phyloP scores from a whole-genome alignment of 2,113 vertebrate genomes.

The Macquaria ambigua region DNA sequence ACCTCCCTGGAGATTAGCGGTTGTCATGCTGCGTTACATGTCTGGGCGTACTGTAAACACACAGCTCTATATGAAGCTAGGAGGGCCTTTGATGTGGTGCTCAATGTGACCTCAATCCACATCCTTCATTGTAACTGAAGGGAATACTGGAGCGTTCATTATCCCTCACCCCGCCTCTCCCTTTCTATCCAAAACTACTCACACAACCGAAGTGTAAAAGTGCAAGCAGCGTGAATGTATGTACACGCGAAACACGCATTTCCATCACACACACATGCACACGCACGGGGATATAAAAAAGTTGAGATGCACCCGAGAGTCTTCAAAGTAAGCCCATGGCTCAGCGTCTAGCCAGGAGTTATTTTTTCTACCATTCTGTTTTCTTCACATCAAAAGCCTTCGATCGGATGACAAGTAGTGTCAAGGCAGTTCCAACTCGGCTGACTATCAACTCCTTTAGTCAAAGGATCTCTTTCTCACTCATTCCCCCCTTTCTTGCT shows the following conservation, averaged over 20 bases:
- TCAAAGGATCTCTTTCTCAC: constrained; percentile 50
- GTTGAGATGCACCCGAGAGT: constrained; percentile 19
- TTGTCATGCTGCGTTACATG: constrained; percentile 16
- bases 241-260: neutral
- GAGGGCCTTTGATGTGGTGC: constrained; percentile 53
- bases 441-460: constrained; percentile 41
- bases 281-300: neutral
- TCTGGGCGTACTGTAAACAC: constrained; percentile 47
- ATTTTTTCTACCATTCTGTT: constrained; percentile 53
- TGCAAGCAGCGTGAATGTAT: neutral
- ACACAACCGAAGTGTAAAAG: constrained; percentile 1
- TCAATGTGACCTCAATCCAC: constrained; percentile 69
- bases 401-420: constrained; percentile 61
- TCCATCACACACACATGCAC: neutral
- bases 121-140: constrained; percentile 42
- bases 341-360: constrained; percentile 53
- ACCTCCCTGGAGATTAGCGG: constrained; percentile 24
- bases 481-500: neutral
- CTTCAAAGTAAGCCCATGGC: constrained; percentile 54
- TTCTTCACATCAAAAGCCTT: constrained; percentile 68
- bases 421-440: constrained; percentile 57
- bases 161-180: neutral
- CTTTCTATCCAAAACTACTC: constrained; percentile 17
- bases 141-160: constrained; percentile 48
- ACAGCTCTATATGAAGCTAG: constrained; percentile 9